Evolutionary conservation across 2,113 vertebrate species (phyloP).

Genomic region (Acanthisitta chloris): DNA sequence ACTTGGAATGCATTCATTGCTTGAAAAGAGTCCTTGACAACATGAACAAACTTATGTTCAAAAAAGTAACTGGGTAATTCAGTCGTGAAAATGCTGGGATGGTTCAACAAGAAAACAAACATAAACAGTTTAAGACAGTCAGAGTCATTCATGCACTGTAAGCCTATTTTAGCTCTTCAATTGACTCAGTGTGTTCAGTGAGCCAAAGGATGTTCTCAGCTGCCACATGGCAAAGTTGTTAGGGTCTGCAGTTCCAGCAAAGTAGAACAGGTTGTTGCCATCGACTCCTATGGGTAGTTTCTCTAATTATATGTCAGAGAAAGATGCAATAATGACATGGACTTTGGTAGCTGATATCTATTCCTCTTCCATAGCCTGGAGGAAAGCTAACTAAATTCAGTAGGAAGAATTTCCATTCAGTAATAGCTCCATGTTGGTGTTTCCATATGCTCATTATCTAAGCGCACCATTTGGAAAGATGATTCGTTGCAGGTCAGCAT

Average conservation of each 20-base stretch:
- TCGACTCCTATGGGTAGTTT: neutral
- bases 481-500: neutral
- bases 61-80: neutral
- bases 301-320: neutral
- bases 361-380: neutral
- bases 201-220: neutral
- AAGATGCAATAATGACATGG: neutral
- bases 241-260: neutral
- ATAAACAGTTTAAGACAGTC: neutral
- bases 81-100: neutral
- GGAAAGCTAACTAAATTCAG: neutral
- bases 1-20: neutral
- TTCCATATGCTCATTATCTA: neutral
- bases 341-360: neutral
- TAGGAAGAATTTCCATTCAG: neutral
- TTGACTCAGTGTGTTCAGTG: neutral
- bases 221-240: neutral
- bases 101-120: neutral
- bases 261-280: neutral
- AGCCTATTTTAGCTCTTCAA: neutral
- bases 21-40: neutral
- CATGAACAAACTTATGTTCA: neutral
- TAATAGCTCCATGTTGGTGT: neutral
- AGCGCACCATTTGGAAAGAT: neutral
- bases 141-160: neutral